These are phyloP conservation scores for Gopherus flavomarginatus DNA, from an alignment of 2,113 vertebrate species.

Conservation along the genomic window DNA sequence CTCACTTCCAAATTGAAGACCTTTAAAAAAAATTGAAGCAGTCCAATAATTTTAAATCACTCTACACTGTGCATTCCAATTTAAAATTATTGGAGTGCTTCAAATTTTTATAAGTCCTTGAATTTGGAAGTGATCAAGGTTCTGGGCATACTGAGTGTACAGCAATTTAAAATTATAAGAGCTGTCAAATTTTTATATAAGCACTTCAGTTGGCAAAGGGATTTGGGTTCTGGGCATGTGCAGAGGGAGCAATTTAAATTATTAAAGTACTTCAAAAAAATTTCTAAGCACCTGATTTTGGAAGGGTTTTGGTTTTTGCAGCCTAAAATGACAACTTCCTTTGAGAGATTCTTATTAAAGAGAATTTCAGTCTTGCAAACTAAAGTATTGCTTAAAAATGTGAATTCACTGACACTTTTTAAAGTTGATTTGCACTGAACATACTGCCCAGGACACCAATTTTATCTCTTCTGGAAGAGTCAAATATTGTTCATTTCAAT, in stretches of 20 bases:
- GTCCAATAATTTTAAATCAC: slow-evolving; percentile 90
- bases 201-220: slow-evolving; percentile 86
- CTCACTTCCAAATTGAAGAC: slow-evolving; percentile 87
- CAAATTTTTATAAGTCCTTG: slow-evolving; percentile 92
- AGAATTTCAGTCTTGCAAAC: slow-evolving; percentile 67
- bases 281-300: slow-evolving; percentile 84
- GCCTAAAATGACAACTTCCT: slow-evolving; percentile 81
- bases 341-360: slow-evolving; percentile 72
- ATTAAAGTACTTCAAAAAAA: slow-evolving; percentile 82
- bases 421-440: slow-evolving; percentile 76
- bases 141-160: slow-evolving; percentile 87
- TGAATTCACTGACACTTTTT: slow-evolving; percentile 68
- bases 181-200: slow-evolving; percentile 92
- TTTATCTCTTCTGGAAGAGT: slow-evolving; percentile 54
- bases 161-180: slow-evolving; percentile 91
- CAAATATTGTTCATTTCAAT: slow-evolving; percentile 70
- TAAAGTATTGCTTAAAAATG: slow-evolving; percentile 70
- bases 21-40: slow-evolving; percentile 86
- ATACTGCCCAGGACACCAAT: slow-evolving; percentile 28
- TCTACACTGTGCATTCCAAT: slow-evolving; percentile 88
- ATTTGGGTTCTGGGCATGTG: slow-evolving; percentile 86
- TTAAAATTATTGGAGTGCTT: slow-evolving; percentile 91
- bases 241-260: slow-evolving; percentile 85
- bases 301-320: slow-evolving; percentile 79
- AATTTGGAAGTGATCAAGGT: slow-evolving; percentile 90